Conservation (phyloP, 2,113 vertebrate genomes). For the Misgurnus mizolepis region DNA sequence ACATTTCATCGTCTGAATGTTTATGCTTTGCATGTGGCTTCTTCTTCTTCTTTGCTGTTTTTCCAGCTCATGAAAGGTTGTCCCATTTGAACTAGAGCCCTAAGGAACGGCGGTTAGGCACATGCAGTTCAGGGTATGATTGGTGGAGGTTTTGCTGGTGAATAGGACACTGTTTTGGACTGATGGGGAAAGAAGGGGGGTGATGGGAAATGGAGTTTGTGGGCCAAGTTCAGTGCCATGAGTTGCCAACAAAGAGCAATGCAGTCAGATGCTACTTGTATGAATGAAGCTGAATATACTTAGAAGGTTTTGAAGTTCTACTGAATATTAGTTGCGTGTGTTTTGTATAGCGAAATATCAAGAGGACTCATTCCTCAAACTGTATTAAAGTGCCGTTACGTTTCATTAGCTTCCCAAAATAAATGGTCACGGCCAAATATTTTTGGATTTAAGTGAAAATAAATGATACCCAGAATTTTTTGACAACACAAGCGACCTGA, state of each 20-base stretch:
- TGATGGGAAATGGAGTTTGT: slow-evolving; percentile 39
- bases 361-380: too few species aligned
- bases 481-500: too few species aligned
- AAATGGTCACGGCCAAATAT: too few species aligned
- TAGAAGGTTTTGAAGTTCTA: neutral
- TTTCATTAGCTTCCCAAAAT: too few species aligned
- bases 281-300: neutral
- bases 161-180: slow-evolving; percentile 50
- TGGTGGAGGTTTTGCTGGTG: slow-evolving; percentile 16
- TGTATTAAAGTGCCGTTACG: too few species aligned
- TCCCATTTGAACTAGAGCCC: slow-evolving; percentile 43
- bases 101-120: slow-evolving; percentile 37
- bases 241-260: slow-evolving; percentile 12
- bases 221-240: slow-evolving; percentile 2
- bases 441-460: too few species aligned
- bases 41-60: slow-evolving; percentile 35
- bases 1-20: slow-evolving; percentile 58
- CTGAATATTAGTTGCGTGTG: too few species aligned
- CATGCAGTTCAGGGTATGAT: slow-evolving; percentile 19
- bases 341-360: too few species aligned
- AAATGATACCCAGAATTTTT: too few species aligned
- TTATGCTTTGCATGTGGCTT: slow-evolving; percentile 51
- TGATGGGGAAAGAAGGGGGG: slow-evolving; percentile 8
- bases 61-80: slow-evolving; percentile 30
- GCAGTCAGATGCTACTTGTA: neutral